A percentile compares a stretch with the other conserved stretches of the same genome.
phyloP scores from a whole-genome alignment of 2,888 invertebrate genomes.

The Idaea biselata region DNA sequence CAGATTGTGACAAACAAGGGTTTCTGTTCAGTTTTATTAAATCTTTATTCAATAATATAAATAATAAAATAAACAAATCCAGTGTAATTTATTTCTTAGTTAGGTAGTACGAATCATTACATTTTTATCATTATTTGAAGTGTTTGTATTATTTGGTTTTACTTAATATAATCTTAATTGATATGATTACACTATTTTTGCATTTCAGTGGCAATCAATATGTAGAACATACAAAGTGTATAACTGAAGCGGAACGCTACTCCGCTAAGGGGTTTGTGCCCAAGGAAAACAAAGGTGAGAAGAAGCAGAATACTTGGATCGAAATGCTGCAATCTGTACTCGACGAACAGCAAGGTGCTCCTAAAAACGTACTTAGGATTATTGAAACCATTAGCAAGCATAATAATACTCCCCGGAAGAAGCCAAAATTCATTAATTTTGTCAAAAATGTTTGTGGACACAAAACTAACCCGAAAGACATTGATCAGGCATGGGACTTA shows the following conservation, averaged over 20 bases:
- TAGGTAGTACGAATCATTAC: too few relatives aligned
- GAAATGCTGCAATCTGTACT: slow-evolving; percentile 85
- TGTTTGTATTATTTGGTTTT: not conserved
- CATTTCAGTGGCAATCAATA: slow-evolving; percentile 86
- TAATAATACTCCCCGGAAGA: slow-evolving; percentile 93
- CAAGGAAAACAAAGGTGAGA: slow-evolving; percentile 91
- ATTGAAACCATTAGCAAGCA: slow-evolving; percentile 85
- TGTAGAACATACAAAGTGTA: slow-evolving; percentile 89
- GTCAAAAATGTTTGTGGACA: slow-evolving; percentile 83
- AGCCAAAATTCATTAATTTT: slow-evolving; percentile 90
- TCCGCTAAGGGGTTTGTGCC: slow-evolving; percentile 89
- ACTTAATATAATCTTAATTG: too few relatives aligned
- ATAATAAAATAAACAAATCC: too few relatives aligned
- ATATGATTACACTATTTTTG: too few relatives aligned
- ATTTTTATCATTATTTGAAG: not conserved
- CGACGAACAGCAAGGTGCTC: slow-evolving; percentile 77
- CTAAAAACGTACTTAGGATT: slow-evolving; percentile 80
- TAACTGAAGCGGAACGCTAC: slow-evolving; percentile 93
- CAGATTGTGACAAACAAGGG: too few relatives aligned
- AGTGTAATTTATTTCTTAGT: too few relatives aligned
- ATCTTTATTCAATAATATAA: too few relatives aligned
- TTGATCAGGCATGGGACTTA: slow-evolving; percentile 86
- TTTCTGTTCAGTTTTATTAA: too few relatives aligned
- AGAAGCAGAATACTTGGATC: slow-evolving; percentile 92
- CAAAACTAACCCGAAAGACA: slow-evolving; percentile 76